phyloP scores from a whole-genome alignment of 2,113 vertebrate species.

The Actinemys pallida region DNA sequence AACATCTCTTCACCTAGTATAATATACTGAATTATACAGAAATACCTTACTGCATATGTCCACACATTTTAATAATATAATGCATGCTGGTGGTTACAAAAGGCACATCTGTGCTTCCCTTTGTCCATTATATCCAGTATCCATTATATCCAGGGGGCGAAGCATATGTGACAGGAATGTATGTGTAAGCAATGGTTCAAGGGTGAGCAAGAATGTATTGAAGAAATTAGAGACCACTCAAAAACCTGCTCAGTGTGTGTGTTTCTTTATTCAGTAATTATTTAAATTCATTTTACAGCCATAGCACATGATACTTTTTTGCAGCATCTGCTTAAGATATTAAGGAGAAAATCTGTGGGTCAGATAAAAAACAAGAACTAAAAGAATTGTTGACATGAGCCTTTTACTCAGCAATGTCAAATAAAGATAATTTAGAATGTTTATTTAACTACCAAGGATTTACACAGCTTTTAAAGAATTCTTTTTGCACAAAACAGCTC shows the following conservation, averaged over 20 bases:
- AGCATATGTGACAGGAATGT: background rate
- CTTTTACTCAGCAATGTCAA: constrained; percentile 47
- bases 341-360: background rate
- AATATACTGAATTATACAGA: background rate
- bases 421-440: constrained; percentile 42
- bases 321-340: background rate
- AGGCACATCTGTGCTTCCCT: background rate
- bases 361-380: constrained; percentile 4
- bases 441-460: constrained; percentile 34
- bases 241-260: background rate
- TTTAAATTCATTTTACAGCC: background rate
- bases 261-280: background rate
- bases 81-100: background rate
- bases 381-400: background rate
- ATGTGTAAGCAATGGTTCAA: background rate
- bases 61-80: background rate
- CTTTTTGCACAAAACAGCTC: background rate
- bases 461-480: constrained; percentile 48
- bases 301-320: background rate
- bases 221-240: background rate
- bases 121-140: background rate
- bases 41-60: background rate
- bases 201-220: background rate
- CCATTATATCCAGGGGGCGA: background rate
- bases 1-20: background rate